Conservation (phyloP, 2,113 vertebrate genomes). For the Erythrolamprus reginae region DNA sequence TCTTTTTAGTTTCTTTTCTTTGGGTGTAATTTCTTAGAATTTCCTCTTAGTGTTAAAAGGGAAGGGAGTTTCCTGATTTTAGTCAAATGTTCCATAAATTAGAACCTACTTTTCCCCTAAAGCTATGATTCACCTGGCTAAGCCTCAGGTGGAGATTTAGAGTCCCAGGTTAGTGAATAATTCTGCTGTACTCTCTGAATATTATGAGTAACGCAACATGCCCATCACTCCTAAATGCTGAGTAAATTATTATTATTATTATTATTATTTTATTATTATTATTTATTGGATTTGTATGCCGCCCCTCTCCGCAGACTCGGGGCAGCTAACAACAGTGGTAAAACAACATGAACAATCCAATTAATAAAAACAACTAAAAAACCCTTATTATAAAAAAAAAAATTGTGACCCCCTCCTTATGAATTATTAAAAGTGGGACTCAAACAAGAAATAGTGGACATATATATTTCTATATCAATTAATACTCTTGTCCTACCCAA, state of each 20-base stretch:
- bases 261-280: too few species aligned
- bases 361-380: too few species aligned
- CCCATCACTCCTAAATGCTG: background rate
- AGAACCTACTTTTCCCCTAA: slow-evolving; percentile 9
- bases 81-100: slow-evolving; percentile 42
- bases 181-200: background rate
- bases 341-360: too few species aligned
- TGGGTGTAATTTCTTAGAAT: slow-evolving; percentile 46
- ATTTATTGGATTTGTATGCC: too few species aligned
- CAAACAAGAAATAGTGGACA: background rate
- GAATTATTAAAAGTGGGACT: background rate
- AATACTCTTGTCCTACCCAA: background rate
- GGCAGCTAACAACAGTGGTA: too few species aligned
- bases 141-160: slow-evolving; percentile 39
- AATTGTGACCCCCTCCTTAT: background rate
- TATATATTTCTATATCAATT: background rate
- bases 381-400: too few species aligned
- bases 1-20: slow-evolving; percentile 14
- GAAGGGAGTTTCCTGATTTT: slow-evolving; percentile 43
- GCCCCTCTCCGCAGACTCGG: too few species aligned
- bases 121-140: slow-evolving; percentile 45
- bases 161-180: slow-evolving; percentile 34
- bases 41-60: slow-evolving; percentile 31
- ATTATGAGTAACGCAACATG: slow-evolving; percentile 9
- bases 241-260: too few species aligned